These are phyloP conservation scores for Sebastolobus alascanus DNA, from an alignment of 2,797 vertebrate genomes.

Conservation along the genomic window DNA sequence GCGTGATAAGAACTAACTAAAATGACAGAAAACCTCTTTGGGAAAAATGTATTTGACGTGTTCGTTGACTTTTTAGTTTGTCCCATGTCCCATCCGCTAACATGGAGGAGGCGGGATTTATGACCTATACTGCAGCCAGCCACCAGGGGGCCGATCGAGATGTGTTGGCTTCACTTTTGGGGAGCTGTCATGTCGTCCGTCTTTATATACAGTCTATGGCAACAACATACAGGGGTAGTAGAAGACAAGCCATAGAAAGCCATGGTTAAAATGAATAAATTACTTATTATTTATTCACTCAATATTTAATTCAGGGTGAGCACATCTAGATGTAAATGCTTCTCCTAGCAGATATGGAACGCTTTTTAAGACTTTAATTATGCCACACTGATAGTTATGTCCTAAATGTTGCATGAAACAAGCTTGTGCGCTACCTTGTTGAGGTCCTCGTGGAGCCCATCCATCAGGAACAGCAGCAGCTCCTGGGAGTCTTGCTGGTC, in stretches of 20 bases:
- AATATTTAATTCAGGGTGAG: constrained; percentile 9
- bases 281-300: constrained; percentile 8
- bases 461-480: constrained; percentile 97
- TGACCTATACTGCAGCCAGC: no score
- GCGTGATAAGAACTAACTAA: no score
- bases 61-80: no score
- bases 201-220: no score
- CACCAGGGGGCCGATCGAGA: no score
- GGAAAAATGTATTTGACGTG: no score
- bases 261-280: constrained; percentile 27
- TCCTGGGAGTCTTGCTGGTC: constrained; percentile 99
- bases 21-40: no score
- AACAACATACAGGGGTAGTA: constrained; percentile 47
- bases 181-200: no score
- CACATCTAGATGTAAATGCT: constrained; percentile 5
- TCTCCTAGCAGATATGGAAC: background rate
- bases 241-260: constrained; percentile 38
- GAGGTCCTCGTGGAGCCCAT: constrained; percentile 97
- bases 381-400: background rate
- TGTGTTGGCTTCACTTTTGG: no score
- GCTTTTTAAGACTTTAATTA: background rate
- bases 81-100: no score
- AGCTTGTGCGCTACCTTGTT: constrained; percentile 91
- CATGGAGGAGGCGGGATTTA: no score
- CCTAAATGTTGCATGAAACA: background rate